Percentiles rank a stretch among this genome's conserved stretches.
Conservation (phyloP, 2,113 vertebrate species). For the Turdus rufiventris region DNA sequence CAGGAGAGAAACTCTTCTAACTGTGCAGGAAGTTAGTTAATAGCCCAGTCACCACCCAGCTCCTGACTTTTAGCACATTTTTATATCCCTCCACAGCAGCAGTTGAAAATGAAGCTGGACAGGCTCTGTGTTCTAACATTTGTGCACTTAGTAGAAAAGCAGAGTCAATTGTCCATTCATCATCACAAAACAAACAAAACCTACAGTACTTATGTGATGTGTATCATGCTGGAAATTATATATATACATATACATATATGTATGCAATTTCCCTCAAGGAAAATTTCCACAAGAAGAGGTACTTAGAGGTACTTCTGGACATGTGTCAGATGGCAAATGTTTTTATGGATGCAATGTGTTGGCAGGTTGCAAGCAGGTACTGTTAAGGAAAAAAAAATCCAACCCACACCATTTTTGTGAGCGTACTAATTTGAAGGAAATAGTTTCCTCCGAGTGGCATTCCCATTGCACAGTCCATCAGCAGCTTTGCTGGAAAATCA, state of each 20-base stretch:
- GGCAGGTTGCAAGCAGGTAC: background rate
- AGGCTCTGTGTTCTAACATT: background rate
- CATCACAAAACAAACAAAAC: background rate
- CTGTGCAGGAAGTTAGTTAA: background rate
- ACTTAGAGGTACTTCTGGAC: background rate
- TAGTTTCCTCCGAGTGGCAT: background rate
- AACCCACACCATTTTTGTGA: background rate
- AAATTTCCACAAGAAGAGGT: background rate
- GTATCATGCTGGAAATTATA: background rate
- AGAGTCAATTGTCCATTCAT: accelerated
- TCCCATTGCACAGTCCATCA: background rate
- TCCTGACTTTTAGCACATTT: background rate
- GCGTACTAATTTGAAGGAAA: background rate
- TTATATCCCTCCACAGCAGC: background rate
- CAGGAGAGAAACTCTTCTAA: background rate
- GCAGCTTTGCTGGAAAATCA: background rate
- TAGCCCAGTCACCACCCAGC: background rate
- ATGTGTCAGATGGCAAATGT: background rate
- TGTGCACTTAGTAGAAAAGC: background rate
- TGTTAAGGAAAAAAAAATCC: background rate
- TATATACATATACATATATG: background rate
- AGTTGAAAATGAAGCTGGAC: background rate
- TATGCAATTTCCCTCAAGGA: background rate
- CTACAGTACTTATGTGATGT: background rate
- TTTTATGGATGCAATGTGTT: background rate